phyloP scores from a whole-genome alignment of 2,888 invertebrate genomes.

The Agrotis segetum region DNA sequence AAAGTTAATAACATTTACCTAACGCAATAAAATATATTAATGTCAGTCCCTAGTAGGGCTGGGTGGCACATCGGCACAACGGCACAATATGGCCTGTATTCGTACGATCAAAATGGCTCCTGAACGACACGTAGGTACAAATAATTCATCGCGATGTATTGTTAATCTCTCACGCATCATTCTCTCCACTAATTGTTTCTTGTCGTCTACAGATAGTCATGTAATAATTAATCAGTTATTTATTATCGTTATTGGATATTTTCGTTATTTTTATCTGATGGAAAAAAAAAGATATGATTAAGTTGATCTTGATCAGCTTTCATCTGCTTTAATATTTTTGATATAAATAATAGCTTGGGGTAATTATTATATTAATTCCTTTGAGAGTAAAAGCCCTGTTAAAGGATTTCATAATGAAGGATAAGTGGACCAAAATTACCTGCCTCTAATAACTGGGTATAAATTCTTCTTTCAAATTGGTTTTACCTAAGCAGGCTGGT shows the following conservation, averaged over 20 bases:
- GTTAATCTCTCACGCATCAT: slow-evolving; percentile 66
- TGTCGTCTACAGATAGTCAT: slow-evolving; percentile 55
- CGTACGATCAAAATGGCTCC: slow-evolving; percentile 62
- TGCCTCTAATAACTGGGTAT: neutral
- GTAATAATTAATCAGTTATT: slow-evolving; percentile 65
- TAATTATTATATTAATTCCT: neutral
- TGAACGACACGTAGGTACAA: slow-evolving; percentile 52
- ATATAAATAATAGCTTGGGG: neutral
- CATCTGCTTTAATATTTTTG: slow-evolving; percentile 2
- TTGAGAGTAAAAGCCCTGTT: slow-evolving; percentile 4
- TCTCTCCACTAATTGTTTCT: slow-evolving; percentile 61
- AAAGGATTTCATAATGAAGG: neutral
- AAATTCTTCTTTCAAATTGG: neutral
- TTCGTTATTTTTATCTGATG: slow-evolving; percentile 22
- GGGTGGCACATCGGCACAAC: slow-evolving; percentile 55
- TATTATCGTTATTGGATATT: slow-evolving; percentile 57
- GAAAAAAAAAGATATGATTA: slow-evolving; percentile 35
- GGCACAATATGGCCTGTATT: slow-evolving; percentile 61
- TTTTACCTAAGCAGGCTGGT: slow-evolving; percentile 1
- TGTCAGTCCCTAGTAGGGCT: slow-evolving; percentile 72
- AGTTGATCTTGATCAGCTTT: slow-evolving; percentile 28
- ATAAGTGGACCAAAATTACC: neutral
- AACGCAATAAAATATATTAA: slow-evolving; percentile 80
- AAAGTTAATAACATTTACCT: slow-evolving; percentile 80
- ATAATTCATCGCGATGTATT: slow-evolving; percentile 64